Base-by-base conservation (phyloP, 2,113 vertebrate genomes). In the Anolis sagrei region DNA sequence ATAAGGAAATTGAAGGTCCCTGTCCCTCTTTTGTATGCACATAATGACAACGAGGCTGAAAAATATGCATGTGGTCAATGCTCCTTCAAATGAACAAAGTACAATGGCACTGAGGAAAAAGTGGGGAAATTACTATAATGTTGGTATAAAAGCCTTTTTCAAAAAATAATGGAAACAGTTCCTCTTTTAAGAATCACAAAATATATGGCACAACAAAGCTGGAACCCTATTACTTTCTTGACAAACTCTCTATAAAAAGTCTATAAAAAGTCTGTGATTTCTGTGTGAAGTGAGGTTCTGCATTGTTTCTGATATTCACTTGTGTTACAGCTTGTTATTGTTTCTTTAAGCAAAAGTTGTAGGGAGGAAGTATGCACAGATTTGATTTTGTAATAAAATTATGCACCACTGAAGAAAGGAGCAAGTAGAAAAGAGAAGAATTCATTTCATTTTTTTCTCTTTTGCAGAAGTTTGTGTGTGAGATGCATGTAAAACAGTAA, bases 251-350 rank as follows among this genome's bases (percentile, higher is more conserved):
- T 23, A n/a, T 23, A 83, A 72, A 61, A 39, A 2, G 70, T 9
- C 6, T 54, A n/a, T n/a, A n/a, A n/a, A n/a, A n/a, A n/a, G 32
- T 23, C 70, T 64, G 1, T 8, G 79, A 23, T 51, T 84, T 1
- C 66, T 85, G 64, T 87, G 73, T 86, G 73, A 18, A 75, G 0
- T 86, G 73, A 18, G 72, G 0, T 36, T 25, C 82, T 69, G 2
- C 34, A 82, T 87, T 39, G 51, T 77, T 86, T 81, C 72, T 86
- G 86, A 68, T 68, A 54, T 32, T 3, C 48, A 19, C 25, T 68
- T 19, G 23, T 66, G 58, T 87, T n/a, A 87, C 1, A 0, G 10
- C 9, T 75, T 66, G 75, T 7, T 5, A 84, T 21, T 70, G 84
- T 58, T 76, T 13, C 36, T 48, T 58, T 83, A 51, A 58, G 1